Conservation (phyloP, 2,113 vertebrate genomes). For the Isichthys henryi region DNA sequence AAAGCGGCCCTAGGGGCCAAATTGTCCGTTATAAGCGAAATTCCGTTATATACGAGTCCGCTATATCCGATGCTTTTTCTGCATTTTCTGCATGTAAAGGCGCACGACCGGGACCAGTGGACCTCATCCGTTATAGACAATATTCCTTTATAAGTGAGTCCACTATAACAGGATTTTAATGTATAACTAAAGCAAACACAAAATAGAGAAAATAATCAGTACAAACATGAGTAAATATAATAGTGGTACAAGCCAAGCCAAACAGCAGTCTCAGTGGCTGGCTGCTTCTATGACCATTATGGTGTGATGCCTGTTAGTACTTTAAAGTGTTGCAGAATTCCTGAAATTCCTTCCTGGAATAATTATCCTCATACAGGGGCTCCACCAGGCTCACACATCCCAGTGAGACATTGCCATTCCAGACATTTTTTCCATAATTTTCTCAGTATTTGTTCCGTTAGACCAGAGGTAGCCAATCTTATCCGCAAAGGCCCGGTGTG, state of each 20-base stretch:
- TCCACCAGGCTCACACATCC: not conserved
- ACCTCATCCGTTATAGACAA: too few species aligned
- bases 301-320: not conserved
- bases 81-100: too few species aligned
- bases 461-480: too few species aligned
- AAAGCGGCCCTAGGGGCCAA: too few species aligned
- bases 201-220: not conserved
- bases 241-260: not conserved
- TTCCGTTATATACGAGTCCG: too few species aligned
- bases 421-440: not conserved
- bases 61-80: too few species aligned
- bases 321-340: not conserved
- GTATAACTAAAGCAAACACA: not conserved
- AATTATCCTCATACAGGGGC: not conserved
- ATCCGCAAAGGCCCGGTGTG: too few species aligned
- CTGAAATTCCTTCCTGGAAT: not conserved
- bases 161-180: too few species aligned
- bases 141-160: too few species aligned
- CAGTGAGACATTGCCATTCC: not conserved
- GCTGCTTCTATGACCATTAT: not conserved
- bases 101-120: too few species aligned
- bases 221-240: not conserved
- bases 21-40: too few species aligned
- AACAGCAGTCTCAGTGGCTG: not conserved
- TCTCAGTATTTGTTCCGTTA: not conserved